These are phyloP conservation scores for Cryptocephalus primarius DNA, from an alignment of 2,888 invertebrate genomes.

Conservation along the genomic window DNA sequence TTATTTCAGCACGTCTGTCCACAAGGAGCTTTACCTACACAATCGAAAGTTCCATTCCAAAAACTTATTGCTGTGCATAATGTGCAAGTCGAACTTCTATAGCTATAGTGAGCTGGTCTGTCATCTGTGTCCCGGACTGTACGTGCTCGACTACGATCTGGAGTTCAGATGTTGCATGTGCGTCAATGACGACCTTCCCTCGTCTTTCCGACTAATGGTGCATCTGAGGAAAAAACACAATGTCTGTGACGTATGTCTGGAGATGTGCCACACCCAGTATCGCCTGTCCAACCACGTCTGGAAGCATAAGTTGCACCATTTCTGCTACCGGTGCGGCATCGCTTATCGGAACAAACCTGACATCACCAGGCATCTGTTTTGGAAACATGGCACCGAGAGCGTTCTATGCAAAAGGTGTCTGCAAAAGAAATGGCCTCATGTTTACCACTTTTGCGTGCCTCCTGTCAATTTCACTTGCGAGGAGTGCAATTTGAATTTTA, in stretches of 20 bases:
- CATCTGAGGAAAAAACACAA: conserved; percentile 76
- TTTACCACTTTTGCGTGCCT: conserved; percentile 83
- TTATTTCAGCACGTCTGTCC: conserved; percentile 62
- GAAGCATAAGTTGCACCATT: conserved; percentile 81
- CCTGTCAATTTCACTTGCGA: conserved; percentile 70
- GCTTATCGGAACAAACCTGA: conserved; percentile 81
- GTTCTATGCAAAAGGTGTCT: conserved; percentile 73
- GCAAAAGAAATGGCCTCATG: conserved; percentile 86
- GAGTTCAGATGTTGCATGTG: conserved; percentile 77
- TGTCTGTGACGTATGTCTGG: conserved; percentile 79
- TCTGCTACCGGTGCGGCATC: conserved; percentile 80
- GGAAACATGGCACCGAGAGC: conserved; percentile 89
- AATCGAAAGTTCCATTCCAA: conserved; percentile 81
- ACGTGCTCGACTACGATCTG: conserved; percentile 51
- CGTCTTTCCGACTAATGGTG: conserved; percentile 79
- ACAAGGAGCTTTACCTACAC: conserved; percentile 78
- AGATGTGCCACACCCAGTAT: conserved; percentile 68
- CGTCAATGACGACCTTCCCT: conserved; percentile 64
- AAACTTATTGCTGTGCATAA: conserved; percentile 68
- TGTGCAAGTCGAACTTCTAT: conserved; percentile 81
- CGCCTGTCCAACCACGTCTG: conserved; percentile 78
- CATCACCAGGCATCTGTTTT: conserved; percentile 80
- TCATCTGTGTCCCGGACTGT: conserved; percentile 75
- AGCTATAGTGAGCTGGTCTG: conserved; percentile 80
- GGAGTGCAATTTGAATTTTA: conserved; percentile 65